Base-by-base conservation (phyloP, 2,113 vertebrate species). In the Geothlypis trichas region DNA sequence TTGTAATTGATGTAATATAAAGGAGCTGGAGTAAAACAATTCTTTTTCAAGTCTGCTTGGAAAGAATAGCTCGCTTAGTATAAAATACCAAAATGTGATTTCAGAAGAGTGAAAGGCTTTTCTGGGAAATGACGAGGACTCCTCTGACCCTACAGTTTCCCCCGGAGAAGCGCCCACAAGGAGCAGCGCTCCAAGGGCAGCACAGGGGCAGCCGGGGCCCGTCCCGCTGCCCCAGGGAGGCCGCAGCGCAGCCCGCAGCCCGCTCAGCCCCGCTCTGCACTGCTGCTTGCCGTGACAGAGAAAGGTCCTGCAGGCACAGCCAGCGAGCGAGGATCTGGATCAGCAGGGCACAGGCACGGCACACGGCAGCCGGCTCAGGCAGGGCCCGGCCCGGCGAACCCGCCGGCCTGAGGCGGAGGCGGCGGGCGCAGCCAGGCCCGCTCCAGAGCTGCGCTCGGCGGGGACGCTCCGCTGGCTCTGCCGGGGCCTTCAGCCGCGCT, bases 381-480 rank as follows among this genome's bases (percentile, higher is more conserved):
- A 18, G 20, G 11, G 33, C 21, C 21, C 46, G 18, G 7, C 17
- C 27, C 19, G 6, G 13, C 35, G 26, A 46, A 31, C 28, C 10
- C 21, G 13, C 42, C 13, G 33, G 24, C 28, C 59, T 2, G 19
- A 33, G 1, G 49, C 46, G 9, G 13, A 55, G 33, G 27, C 37
- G 16, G 23, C 17, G 31, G 28, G 4, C 10, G 8, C 52, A 37
- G 33, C 9, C 37, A 7, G 20, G 7, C 16, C 35, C 47, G 55
- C 26, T 10, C 2, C 17, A 39, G 27, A n/a, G 27, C 28, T 44
- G 37, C 69, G 41, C 37, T 4, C 31, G 31, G 20, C 55, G 5
- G 24, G 57, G 57, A 24, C 3, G 2, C 1, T 0, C 27, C 57
- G 37, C 42, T 63, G 47, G 3, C 18, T 42, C 35, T 30, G 47